A percentile compares a stretch with the other conserved stretches of the same genome.
Conservation (phyloP, 2,113 vertebrate genomes). For the Podarcis cretensis region DNA sequence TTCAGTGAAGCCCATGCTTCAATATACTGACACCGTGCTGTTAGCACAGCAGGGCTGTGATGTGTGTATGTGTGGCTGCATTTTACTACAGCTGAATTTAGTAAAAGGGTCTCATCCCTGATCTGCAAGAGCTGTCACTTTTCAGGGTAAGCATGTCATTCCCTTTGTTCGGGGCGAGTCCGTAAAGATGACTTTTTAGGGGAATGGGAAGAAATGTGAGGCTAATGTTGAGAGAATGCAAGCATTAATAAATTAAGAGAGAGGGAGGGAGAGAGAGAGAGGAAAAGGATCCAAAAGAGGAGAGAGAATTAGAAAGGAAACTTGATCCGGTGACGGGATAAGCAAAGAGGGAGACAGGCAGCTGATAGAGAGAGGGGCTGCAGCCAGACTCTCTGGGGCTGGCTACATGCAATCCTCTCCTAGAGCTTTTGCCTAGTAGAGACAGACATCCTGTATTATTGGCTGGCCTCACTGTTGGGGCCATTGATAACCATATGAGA, state of each 20-base stretch:
- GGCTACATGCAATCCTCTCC: constrained; percentile 10
- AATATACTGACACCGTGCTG: too few species aligned
- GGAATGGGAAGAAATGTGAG: constrained; percentile 44
- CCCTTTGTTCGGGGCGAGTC: constrained; percentile 14
- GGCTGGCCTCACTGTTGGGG: constrained; percentile 72
- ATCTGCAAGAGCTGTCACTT: neutral
- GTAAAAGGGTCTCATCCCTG: neutral
- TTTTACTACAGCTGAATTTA: neutral
- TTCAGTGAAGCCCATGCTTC: too few species aligned
- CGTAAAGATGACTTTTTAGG: constrained; percentile 5
- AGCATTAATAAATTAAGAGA: constrained; percentile 75
- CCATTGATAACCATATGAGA: constrained; percentile 75
- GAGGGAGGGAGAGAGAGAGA: constrained; percentile 32
- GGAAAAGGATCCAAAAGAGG: constrained; percentile 55
- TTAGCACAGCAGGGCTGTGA: neutral
- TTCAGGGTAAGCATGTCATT: constrained; percentile 22
- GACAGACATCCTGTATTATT: constrained; percentile 78
- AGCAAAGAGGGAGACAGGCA: constrained; percentile 61
- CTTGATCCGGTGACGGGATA: constrained; percentile 58
- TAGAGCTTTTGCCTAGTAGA: constrained; percentile 47
- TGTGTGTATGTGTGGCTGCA: too few species aligned
- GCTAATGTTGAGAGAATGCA: constrained; percentile 60
- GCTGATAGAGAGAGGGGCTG: constrained; percentile 62
- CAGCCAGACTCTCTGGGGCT: constrained; percentile 59
- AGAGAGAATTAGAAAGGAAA: constrained; percentile 70